phyloP scores from a whole-genome alignment of 2,797 vertebrate genomes.

The Thalassophryne amazonica region DNA sequence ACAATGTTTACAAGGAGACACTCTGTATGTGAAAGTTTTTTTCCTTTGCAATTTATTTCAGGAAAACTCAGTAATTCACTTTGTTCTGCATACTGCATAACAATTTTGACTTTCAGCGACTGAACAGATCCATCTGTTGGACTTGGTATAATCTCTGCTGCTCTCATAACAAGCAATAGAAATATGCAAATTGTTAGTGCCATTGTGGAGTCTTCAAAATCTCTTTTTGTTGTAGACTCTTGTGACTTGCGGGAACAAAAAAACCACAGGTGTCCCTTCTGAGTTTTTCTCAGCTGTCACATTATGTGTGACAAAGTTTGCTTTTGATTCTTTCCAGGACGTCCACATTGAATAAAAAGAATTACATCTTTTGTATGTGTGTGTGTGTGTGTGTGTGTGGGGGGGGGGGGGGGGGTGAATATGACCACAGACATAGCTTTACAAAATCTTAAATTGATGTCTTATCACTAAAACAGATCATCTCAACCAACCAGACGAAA shows the following conservation, averaged over 20 bases:
- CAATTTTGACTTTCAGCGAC: conserved; percentile 17
- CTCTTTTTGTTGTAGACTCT: conserved; percentile 27
- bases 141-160: conserved; percentile 32
- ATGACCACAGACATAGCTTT: too few species aligned
- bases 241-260: not conserved
- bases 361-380: not conserved
- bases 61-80: conserved; percentile 25
- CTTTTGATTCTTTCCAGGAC: too few species aligned
- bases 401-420: too few species aligned
- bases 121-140: conserved; percentile 36
- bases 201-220: conserved; percentile 9
- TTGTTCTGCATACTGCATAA: conserved; percentile 20
- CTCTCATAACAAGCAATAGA: conserved; percentile 35
- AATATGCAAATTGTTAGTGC: conserved; percentile 42
- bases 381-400: not conserved
- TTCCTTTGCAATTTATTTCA: conserved; percentile 3
- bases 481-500: too few species aligned
- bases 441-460: too few species aligned
- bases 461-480: too few species aligned
- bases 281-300: too few species aligned
- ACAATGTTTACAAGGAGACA: not conserved
- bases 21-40: not conserved
- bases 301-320: too few species aligned
- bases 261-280: not conserved
- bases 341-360: not conserved